Conservation (phyloP, 2,113 vertebrate genomes). For the Apaloderma vittatum region DNA sequence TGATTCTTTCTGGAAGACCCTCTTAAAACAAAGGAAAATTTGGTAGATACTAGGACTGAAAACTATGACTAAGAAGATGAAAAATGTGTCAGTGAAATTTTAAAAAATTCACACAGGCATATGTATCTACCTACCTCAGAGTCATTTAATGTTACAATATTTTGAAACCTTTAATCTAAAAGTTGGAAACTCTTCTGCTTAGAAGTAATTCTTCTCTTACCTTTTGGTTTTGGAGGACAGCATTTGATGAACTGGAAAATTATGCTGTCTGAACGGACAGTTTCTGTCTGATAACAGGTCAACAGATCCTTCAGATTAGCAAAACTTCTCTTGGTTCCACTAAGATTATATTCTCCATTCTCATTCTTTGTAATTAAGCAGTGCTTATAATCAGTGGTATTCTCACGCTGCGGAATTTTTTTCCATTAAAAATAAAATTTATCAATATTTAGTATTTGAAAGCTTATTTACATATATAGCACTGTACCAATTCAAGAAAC, state of each 20-base stretch:
- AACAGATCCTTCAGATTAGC: conserved; percentile 90
- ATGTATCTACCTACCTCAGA: not conserved
- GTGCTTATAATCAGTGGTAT: conserved; percentile 90
- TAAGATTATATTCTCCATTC: conserved; percentile 89
- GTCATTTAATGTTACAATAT: not conserved
- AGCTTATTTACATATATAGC: not conserved
- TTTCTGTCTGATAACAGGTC: conserved; percentile 97
- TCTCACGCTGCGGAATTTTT: conserved; percentile 77
- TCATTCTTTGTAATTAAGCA: conserved; percentile 92
- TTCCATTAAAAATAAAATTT: conserved; percentile 32
- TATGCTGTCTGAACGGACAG: conserved; percentile 92
- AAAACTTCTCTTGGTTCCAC: conserved; percentile 91
- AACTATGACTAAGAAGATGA: not conserved
- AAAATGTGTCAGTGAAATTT: not conserved
- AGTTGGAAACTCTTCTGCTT: not conserved
- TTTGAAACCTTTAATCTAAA: not conserved
- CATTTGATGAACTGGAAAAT: conserved; percentile 95
- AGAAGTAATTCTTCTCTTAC: conserved; percentile 71
- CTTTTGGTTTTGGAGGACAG: conserved; percentile 92
- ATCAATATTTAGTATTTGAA: conserved; percentile 10
- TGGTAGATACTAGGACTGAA: not conserved
- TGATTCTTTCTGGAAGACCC: not conserved
- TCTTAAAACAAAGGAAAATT: not conserved
- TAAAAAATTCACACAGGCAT: fast-evolving
- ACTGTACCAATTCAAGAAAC: not conserved